Evolutionary conservation across 2,888 invertebrate genomes (phyloP).

Genomic region (Andrena minutula): DNA sequence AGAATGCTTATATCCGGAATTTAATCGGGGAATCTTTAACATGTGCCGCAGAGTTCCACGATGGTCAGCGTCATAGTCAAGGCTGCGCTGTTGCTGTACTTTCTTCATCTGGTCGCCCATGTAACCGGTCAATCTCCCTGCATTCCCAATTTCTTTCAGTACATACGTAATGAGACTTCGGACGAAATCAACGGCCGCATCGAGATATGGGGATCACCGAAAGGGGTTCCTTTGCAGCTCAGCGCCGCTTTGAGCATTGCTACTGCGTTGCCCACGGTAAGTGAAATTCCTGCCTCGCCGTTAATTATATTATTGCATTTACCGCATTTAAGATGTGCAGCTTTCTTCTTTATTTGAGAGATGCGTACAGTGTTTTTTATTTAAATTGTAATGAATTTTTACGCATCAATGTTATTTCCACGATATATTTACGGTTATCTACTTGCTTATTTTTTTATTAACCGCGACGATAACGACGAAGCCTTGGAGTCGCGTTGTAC

Average conservation of each 20-base stretch:
- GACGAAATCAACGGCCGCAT: conserved; percentile 74
- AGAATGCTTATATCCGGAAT: background rate
- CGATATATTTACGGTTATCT: background rate
- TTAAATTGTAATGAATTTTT: too few species aligned
- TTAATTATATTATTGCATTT: background rate
- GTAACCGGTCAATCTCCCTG: conserved; percentile 70
- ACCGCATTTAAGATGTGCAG: too few species aligned
- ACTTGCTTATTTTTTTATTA: background rate
- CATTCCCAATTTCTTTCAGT: conserved; percentile 74
- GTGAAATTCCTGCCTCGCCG: background rate
- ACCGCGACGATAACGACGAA: background rate
- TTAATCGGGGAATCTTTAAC: background rate
- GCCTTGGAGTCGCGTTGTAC: background rate
- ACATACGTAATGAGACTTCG: conserved; percentile 66
- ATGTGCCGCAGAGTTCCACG: conserved; percentile 39
- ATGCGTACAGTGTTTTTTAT: too few species aligned
- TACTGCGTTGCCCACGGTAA: conserved; percentile 75
- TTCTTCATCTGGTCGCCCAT: conserved; percentile 41
- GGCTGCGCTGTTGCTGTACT: conserved; percentile 31
- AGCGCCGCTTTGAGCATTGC: conserved; percentile 73
- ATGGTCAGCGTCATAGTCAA: conserved; percentile 50
- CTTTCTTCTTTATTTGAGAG: too few species aligned
- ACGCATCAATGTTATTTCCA: background rate
- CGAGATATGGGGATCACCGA: conserved; percentile 74
- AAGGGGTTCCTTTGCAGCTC: conserved; percentile 69